Evolutionary conservation across 2,113 vertebrate genomes (phyloP).

Genomic region (Columbina picui): DNA sequence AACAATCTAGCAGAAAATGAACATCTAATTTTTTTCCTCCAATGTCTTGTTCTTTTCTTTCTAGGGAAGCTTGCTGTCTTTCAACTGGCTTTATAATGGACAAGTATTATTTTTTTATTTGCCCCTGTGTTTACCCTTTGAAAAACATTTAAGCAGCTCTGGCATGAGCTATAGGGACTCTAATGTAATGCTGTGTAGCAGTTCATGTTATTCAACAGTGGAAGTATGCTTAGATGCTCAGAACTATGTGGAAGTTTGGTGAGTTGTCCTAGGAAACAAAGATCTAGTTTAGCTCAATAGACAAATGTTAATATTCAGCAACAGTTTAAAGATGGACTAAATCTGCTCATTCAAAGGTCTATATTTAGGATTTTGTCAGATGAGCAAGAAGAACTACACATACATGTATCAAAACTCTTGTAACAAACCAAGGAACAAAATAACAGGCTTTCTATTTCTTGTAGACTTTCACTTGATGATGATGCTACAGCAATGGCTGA

Average conservation of each 20-base stretch:
- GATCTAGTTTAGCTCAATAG: background rate
- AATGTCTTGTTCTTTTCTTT: background rate
- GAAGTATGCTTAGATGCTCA: background rate
- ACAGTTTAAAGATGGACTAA: background rate
- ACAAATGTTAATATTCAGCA: background rate
- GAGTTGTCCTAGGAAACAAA: background rate
- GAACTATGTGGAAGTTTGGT: background rate
- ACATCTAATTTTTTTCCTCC: background rate
- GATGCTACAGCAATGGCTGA: background rate
- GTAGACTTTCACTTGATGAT: background rate
- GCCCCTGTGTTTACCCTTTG: background rate
- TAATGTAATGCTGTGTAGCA: background rate
- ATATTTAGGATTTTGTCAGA: background rate
- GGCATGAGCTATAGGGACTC: background rate
- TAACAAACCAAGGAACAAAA: background rate
- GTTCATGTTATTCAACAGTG: background rate
- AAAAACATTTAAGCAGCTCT: background rate
- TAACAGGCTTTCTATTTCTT: background rate
- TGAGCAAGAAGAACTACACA: background rate
- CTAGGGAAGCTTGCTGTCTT: background rate
- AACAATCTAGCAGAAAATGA: background rate
- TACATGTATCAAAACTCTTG: fast-evolving
- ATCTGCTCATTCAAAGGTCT: background rate
- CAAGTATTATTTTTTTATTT: background rate
- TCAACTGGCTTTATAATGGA: background rate